Evolutionary conservation across 2,797 vertebrate species (phyloP).

Genomic region (Macrochelys suwanniensis): DNA sequence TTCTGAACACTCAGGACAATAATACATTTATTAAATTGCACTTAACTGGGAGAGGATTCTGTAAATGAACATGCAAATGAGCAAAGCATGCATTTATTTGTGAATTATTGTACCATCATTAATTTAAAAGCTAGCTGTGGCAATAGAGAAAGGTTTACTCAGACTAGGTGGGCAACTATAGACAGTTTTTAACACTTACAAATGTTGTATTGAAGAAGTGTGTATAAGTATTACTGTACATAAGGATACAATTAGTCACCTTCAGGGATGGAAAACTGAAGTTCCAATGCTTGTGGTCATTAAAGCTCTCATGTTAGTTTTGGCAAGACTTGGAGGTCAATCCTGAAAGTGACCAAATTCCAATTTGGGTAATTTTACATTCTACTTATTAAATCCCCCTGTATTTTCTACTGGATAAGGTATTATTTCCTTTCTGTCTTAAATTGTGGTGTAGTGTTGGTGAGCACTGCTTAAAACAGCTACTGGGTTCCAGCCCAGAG

Average conservation of each 20-base stretch:
- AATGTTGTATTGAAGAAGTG: neutral
- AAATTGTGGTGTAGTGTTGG: neutral
- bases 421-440: neutral
- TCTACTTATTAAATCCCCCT: neutral
- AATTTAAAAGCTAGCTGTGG: neutral
- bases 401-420: neutral
- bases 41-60: neutral
- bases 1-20: neutral
- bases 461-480: neutral
- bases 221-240: neutral
- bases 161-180: neutral
- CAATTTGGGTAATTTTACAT: neutral
- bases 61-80: neutral
- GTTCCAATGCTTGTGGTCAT: neutral
- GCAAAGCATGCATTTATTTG: neutral
- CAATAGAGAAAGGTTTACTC: neutral
- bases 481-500: neutral
- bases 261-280: neutral
- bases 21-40: neutral
- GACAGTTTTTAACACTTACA: fast-evolving
- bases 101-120: neutral
- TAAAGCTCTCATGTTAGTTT: neutral
- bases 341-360: neutral
- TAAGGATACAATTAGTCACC: neutral
- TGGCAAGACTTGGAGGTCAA: neutral